phyloP scores from a whole-genome alignment of 2,113 vertebrate species.

The Heloderma charlesbogerti region DNA sequence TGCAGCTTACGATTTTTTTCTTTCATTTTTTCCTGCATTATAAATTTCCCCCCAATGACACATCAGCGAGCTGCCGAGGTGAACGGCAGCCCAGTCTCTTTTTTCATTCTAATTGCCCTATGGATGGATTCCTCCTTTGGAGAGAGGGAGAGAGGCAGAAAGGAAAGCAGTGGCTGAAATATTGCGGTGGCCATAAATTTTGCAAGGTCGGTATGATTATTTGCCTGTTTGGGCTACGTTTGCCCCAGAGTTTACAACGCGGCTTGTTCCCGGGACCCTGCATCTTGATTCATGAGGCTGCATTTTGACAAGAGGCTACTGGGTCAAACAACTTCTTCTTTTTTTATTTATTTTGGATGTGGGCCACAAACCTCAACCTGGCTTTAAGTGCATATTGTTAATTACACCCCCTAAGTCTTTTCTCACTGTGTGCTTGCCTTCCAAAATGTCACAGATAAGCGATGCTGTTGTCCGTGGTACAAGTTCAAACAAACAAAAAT shows the following conservation, averaged over 20 bases:
- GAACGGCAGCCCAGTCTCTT: slow-evolving; percentile 27
- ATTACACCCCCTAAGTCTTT: not conserved
- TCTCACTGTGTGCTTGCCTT: not conserved
- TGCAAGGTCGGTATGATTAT: slow-evolving; percentile 23
- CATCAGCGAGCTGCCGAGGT: slow-evolving; percentile 8
- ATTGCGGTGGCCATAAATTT: slow-evolving; percentile 43
- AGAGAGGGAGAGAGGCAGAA: not conserved
- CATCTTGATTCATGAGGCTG: not conserved
- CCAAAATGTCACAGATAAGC: not conserved
- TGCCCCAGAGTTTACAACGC: not conserved
- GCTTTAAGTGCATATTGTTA: not conserved
- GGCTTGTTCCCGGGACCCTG: not conserved
- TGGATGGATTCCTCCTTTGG: slow-evolving; percentile 20
- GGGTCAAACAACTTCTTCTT: not conserved
- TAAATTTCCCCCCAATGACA: not conserved
- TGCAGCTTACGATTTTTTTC: not conserved
- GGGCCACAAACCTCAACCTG: not conserved
- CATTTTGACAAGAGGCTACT: not conserved
- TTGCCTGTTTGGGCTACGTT: slow-evolving; percentile 11
- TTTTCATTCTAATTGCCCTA: slow-evolving; percentile 46
- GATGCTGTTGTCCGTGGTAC: too few relatives aligned
- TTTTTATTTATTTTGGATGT: not conserved
- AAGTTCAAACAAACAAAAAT: not conserved
- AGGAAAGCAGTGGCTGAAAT: slow-evolving; percentile 43
- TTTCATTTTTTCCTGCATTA: slow-evolving; percentile 36